phyloP scores from a whole-genome alignment of 2,797 vertebrate species.

The Anabacerthia variegaticeps region DNA sequence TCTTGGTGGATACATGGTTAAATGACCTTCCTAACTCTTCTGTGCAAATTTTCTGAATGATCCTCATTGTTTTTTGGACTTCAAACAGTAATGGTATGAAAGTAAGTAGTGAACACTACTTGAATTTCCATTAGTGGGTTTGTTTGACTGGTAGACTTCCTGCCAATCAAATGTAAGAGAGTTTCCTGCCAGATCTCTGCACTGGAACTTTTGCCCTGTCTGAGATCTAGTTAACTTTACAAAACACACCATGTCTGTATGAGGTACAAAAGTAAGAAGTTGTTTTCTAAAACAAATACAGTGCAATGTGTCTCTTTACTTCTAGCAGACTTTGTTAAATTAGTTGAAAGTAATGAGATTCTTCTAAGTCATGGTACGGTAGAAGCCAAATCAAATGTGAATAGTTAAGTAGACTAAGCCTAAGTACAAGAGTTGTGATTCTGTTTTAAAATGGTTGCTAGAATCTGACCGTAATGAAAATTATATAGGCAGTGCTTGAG shows the following conservation, averaged over 20 bases:
- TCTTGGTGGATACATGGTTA: neutral
- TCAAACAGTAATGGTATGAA: neutral
- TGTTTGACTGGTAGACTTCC: neutral
- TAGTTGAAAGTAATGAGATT: neutral
- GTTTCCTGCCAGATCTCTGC: neutral
- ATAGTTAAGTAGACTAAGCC: neutral
- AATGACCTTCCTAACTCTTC: neutral
- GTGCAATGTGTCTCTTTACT: neutral
- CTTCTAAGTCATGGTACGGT: fast-evolving
- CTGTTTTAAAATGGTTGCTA: neutral
- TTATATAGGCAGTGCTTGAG: neutral
- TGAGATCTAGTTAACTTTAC: neutral
- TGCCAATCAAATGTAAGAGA: neutral
- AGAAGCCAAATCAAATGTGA: neutral
- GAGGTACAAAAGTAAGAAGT: neutral
- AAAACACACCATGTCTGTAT: neutral
- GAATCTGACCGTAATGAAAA: neutral
- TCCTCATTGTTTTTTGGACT: neutral
- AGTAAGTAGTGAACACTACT: neutral
- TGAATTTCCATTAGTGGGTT: neutral
- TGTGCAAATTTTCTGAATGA: neutral
- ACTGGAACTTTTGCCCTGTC: neutral
- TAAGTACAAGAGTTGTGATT: neutral
- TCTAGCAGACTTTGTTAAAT: neutral
- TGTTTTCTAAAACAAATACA: neutral